These are phyloP conservation scores for Syncerus caffer DNA, from an alignment of 2,797 vertebrate genomes.

Conservation along the genomic window DNA sequence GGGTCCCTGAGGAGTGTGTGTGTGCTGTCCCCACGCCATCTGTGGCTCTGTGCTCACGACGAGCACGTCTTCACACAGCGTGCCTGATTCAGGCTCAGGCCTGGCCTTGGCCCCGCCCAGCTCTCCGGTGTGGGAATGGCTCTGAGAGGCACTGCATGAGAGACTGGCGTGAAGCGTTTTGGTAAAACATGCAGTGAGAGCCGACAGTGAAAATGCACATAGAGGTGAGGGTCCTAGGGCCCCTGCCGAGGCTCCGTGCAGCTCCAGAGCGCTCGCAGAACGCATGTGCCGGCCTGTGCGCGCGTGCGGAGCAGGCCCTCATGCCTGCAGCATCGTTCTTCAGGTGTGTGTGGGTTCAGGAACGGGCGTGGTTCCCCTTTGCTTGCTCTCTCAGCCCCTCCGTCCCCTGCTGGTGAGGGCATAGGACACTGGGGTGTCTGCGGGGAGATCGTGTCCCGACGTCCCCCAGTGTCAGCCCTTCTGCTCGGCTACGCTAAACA, in stretches of 20 bases:
- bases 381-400: background rate
- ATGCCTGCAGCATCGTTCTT: fast-evolving
- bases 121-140: no score
- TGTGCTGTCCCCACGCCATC: fast-evolving
- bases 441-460: fast-evolving
- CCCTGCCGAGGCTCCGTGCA: background rate
- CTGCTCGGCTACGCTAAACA: background rate
- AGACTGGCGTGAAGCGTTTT: background rate
- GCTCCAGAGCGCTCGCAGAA: no score
- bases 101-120: background rate
- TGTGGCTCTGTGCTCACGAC: background rate
- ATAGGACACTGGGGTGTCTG: fast-evolving
- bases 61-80: background rate
- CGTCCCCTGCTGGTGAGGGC: background rate
- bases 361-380: no score
- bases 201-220: fast-evolving
- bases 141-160: fast-evolving
- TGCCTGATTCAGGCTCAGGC: background rate
- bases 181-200: background rate
- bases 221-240: background rate
- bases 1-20: no score
- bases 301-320: fast-evolving
- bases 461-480: no score
- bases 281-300: background rate
- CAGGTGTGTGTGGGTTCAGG: background rate